phyloP scores from a whole-genome alignment of 2,797 vertebrate genomes.

The Tarsius wallacei region DNA sequence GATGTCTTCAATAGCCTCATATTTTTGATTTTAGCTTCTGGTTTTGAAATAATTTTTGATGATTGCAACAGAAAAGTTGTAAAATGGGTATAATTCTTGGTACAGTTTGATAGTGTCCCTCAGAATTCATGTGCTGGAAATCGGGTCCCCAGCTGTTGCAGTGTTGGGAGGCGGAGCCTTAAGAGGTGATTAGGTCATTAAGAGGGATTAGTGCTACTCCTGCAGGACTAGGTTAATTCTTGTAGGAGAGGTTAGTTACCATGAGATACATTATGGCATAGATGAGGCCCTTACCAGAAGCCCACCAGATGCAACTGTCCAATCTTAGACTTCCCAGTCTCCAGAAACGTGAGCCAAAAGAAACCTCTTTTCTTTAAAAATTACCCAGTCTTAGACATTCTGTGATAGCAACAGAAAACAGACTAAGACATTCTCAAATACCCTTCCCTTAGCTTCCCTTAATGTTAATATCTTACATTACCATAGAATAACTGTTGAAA shows the following conservation, averaged over 20 bases:
- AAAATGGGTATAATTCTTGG: neutral
- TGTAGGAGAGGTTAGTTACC: neutral
- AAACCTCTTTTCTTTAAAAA: neutral
- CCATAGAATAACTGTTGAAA: neutral
- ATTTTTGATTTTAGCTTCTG: neutral
- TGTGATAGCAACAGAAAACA: neutral
- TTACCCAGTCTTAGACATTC: neutral
- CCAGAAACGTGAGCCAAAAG: neutral
- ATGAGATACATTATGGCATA: too few species aligned
- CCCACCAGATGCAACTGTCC: neutral
- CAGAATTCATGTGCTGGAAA: neutral
- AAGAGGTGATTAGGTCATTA: neutral
- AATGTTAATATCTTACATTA: neutral
- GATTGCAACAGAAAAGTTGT: neutral
- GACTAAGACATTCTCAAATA: neutral
- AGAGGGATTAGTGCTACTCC: neutral
- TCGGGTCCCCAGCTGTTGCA: neutral
- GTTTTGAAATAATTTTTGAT: conserved; percentile 43
- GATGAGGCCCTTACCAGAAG: neutral
- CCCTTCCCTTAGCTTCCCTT: neutral
- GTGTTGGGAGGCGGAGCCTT: neutral
- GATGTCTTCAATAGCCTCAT: neutral
- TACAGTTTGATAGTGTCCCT: neutral
- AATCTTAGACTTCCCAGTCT: neutral
- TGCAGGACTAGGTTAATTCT: neutral